Base-by-base conservation (phyloP, 2,113 vertebrate species). In the Hepsetus odoe region DNA sequence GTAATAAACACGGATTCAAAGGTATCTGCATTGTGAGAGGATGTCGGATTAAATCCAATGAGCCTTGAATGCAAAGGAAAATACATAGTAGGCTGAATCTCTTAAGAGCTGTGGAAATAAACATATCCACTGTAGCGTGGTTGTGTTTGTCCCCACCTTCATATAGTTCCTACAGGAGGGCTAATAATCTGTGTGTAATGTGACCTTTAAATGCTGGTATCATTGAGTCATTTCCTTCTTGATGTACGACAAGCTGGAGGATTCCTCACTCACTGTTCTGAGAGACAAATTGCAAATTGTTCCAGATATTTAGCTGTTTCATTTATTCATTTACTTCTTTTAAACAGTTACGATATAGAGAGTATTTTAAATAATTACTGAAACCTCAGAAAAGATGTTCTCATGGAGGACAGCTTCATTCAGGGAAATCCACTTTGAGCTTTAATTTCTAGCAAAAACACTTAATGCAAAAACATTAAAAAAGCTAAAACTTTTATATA, bases 151-250 rank as follows among this genome's bases (percentile, higher is more conserved):
- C 69, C 59, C 70, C 80, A 77, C 80, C 46, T 68, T 53, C 71
- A 68, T 22, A 46, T 51, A 59, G 22, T 40, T 67, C 62, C 40
- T 18, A 49, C 26, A 67, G 33, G 20, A 51, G 18, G 22, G 67
- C 9, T 13, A 62, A 49, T 4, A 18, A 28, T 64, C 42, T 32
- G n/a, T 68, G 5, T 20, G 26, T 55, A 44, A 46, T 5, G 4
- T 72, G 64, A 82, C 70, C 51, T 78, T 82, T 78, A 61, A 78
- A 74, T 32, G 26, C 2, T 8, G 53, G 80, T 7, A 68, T 46
- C 12, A 56, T 2, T 76, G 80, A 82, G 70, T 82, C 75, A 78
- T 61, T 51, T 68, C 12, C 1, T 30, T 11, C 7, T 3, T 38
- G 5, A 46, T 38, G 61, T 22, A 22, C 26, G 14, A 18, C 38